Evolutionary conservation across 2,888 invertebrate species (phyloP), one percentile per base, ranked within the genome.

Genomic region (Macrophya annulata): DNA sequence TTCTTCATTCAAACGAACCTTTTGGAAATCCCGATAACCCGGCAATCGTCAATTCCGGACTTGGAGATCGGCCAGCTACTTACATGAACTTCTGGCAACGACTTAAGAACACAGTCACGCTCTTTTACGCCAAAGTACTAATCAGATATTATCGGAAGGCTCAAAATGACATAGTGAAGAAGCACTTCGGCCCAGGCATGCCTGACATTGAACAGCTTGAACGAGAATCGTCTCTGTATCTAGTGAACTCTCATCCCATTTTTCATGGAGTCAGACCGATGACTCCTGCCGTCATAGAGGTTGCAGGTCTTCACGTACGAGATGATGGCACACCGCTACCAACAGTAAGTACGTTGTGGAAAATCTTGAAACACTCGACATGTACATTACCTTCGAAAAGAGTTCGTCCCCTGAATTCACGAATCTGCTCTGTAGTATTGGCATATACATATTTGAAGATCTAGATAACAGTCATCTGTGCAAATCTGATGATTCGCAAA

Each of bases 231-330:
- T 85, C 88, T 55, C 40, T 93, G 12, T 89, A 93, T 76, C 92
- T 94, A 87, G 93, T 94, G 0, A 95, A 94, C 87, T 94, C 94
- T 40, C 94, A 94, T 89, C 94, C 93, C 87, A 94, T 94, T 6
- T 87, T 95, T 45, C 94, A 93, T 83, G 94, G 95, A 0, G 92
- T 94, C 0, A 93, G 94, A 79, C 92, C 94, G 1, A 88, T 94
- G 84, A 93, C 94, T 0, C 93, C 94, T 2, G 93, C 94, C 86
- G 92, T 95, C n/a, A 89, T 95, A 59, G 94, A 95, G 89, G 88
- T 95, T 86, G 94, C 95, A 6, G 95, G 95, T 2, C 89, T 94
- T 85, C 94, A 94, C 71, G 62, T 71, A 17, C 65, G 31, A 12
- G 84, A 84, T 17, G 59, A 84, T 4, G n/a, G 72, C 3, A 37